phyloP scores from a whole-genome alignment of 2,797 vertebrate genomes.

The Australoheros facetus region DNA sequence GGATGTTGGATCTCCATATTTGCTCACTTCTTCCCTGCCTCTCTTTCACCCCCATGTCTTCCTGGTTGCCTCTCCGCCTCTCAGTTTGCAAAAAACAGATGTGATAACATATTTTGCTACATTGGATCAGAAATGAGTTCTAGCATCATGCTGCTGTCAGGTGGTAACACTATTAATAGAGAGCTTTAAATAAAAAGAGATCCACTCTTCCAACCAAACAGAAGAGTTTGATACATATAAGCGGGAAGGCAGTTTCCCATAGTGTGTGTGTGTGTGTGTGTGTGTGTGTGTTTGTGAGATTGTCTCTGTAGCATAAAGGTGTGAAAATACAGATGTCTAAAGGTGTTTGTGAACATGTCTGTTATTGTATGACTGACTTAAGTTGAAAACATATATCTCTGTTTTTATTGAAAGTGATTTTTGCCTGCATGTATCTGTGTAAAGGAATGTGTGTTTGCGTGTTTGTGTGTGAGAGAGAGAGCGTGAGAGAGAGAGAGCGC shows the following conservation, averaged over 20 bases:
- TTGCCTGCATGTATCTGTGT: constrained; percentile 18
- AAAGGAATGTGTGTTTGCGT: neutral
- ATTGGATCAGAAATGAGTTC: constrained; percentile 56
- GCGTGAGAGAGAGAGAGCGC: neutral
- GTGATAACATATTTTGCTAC: constrained; percentile 57
- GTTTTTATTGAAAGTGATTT: constrained; percentile 44
- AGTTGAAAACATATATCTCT: constrained; percentile 18
- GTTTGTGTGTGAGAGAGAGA: neutral
- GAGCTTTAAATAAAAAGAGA: constrained; percentile 67
- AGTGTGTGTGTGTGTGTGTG: neutral
- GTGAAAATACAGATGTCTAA: constrained; percentile 29
- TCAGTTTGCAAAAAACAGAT: constrained; percentile 45
- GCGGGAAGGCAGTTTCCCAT: constrained; percentile 16
- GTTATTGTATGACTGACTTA: constrained; percentile 30
- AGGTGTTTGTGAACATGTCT: constrained; percentile 17
- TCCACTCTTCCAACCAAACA: constrained; percentile 28
- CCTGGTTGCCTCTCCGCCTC: neutral
- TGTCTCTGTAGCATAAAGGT: constrained; percentile 38
- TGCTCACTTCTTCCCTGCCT: constrained; percentile 9
- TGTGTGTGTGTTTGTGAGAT: neutral
- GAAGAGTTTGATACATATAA: neutral
- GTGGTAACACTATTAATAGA: constrained; percentile 61
- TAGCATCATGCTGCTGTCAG: constrained; percentile 27
- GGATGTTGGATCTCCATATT: neutral
- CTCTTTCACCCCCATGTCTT: constrained; percentile 14